phyloP scores from a whole-genome alignment of 2,888 invertebrate genomes.

The Graphium colonna region DNA sequence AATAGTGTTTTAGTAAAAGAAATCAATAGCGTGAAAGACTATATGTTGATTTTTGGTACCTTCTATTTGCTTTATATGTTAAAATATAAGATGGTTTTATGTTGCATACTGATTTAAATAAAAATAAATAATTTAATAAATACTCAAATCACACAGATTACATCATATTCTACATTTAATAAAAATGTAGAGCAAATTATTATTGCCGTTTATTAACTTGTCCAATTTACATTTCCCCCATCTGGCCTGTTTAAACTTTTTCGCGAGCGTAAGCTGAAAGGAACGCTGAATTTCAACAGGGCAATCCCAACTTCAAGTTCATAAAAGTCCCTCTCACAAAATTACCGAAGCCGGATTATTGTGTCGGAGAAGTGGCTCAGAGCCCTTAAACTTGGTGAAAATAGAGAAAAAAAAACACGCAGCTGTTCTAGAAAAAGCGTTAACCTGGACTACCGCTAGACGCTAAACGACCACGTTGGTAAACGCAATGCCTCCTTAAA shows the following conservation, averaged over 20 bases:
- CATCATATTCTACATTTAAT: too few relatives aligned
- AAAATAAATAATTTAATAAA: too few relatives aligned
- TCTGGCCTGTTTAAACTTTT: constrained; percentile 6
- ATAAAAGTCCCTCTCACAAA: constrained; percentile 15
- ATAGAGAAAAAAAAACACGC: background rate
- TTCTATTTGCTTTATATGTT: too few relatives aligned
- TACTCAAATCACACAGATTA: too few relatives aligned
- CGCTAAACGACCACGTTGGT: constrained; percentile 13
- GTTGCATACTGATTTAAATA: too few relatives aligned
- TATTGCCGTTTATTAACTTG: background rate
- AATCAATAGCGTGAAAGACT: too few relatives aligned
- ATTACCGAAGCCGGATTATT: constrained; percentile 17
- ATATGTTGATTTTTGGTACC: too few relatives aligned
- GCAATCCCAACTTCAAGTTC: constrained; percentile 17
- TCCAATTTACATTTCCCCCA: constrained; percentile 3
- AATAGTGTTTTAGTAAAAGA: too few relatives aligned
- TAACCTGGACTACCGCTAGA: constrained; percentile 14
- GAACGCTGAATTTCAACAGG: constrained; percentile 15
- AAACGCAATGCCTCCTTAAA: constrained; percentile 10
- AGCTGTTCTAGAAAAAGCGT: background rate
- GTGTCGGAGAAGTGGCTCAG: constrained; percentile 6
- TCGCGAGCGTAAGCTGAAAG: constrained; percentile 6
- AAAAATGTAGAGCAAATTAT: background rate
- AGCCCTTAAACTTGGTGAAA: constrained; percentile 1
- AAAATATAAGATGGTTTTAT: too few relatives aligned